These are phyloP conservation scores for Schizothorax lantsangensis DNA, from an alignment of 2,797 vertebrate species.

Conservation along the genomic window DNA sequence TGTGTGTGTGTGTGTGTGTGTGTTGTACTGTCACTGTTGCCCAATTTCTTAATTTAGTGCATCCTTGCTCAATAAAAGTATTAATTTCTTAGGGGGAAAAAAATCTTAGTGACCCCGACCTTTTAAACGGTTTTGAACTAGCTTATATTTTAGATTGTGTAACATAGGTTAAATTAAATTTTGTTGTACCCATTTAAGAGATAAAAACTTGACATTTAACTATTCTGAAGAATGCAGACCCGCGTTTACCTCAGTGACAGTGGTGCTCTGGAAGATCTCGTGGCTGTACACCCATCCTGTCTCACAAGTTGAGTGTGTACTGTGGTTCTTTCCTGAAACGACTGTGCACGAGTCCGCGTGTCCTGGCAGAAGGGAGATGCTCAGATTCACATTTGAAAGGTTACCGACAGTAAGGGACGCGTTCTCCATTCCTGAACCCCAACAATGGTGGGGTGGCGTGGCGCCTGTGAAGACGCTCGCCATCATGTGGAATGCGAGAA, in stretches of 20 bases:
- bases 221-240: not conserved
- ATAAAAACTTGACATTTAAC: not conserved
- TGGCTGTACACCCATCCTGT: conserved; percentile 75
- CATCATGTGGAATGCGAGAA: conserved; percentile 80
- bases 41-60: not conserved
- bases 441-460: conserved; percentile 71
- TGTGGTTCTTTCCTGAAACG: conserved; percentile 59
- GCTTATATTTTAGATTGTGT: not conserved
- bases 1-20: too few relatives aligned
- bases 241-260: conserved; percentile 74
- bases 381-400: conserved; percentile 63
- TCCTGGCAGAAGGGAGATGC: conserved; percentile 38
- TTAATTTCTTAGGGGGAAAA: not conserved
- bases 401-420: conserved; percentile 15
- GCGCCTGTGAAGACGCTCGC: conserved; percentile 77
- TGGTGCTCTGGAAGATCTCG: conserved; percentile 73
- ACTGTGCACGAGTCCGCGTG: conserved; percentile 58
- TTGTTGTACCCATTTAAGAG: not conserved
- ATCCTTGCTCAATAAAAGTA: not conserved
- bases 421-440: conserved; percentile 51
- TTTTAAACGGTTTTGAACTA: not conserved
- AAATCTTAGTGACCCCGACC: not conserved
- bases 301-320: conserved; percentile 64
- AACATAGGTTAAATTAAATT: not conserved
- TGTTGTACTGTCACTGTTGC: not conserved